Evolutionary conservation across 2,113 vertebrate genomes (phyloP).

Genomic region (Geococcyx californianus): DNA sequence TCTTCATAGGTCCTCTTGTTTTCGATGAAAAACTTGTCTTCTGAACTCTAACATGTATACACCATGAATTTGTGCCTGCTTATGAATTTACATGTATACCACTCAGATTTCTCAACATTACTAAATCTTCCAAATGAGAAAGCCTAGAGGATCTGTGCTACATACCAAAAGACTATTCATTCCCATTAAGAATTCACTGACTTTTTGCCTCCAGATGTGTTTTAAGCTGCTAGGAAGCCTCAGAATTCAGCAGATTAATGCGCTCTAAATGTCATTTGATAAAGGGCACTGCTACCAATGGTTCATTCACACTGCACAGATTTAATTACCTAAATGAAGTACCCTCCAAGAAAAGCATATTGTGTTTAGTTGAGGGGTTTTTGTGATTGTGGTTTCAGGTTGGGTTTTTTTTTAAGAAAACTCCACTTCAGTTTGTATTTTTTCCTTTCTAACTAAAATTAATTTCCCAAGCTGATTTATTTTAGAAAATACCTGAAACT

Average conservation of each 20-base stretch:
- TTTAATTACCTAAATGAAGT: conserved; percentile 70
- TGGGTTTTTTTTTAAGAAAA: not conserved
- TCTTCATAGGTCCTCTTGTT: not conserved
- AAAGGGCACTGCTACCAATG: conserved; percentile 48
- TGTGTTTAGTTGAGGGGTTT: not conserved
- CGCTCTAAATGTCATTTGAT: conserved; percentile 50
- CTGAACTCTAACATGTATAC: not conserved
- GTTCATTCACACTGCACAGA: conserved; percentile 30
- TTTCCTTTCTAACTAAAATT: conserved; percentile 74
- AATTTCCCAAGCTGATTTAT: conserved; percentile 75
- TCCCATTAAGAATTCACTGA: conserved; percentile 11
- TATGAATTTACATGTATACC: not conserved
- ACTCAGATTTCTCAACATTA: not conserved
- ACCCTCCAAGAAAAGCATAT: conserved; percentile 40
- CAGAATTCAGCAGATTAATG: conserved; percentile 29
- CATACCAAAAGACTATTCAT: conserved; percentile 10
- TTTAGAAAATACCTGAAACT: conserved; percentile 77
- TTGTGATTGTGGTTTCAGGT: not conserved
- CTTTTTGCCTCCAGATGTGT: conserved; percentile 30
- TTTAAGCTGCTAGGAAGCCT: conserved; percentile 1
- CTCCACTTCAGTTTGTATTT: conserved; percentile 59
- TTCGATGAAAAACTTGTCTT: not conserved
- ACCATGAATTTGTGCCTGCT: not conserved
- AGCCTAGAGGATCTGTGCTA: conserved; percentile 8
- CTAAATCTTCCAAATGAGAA: not conserved